Evolutionary conservation across 2,113 vertebrate genomes (phyloP), one percentile per base, ranked within the genome.

Genomic region (Nymphicus hollandicus): DNA sequence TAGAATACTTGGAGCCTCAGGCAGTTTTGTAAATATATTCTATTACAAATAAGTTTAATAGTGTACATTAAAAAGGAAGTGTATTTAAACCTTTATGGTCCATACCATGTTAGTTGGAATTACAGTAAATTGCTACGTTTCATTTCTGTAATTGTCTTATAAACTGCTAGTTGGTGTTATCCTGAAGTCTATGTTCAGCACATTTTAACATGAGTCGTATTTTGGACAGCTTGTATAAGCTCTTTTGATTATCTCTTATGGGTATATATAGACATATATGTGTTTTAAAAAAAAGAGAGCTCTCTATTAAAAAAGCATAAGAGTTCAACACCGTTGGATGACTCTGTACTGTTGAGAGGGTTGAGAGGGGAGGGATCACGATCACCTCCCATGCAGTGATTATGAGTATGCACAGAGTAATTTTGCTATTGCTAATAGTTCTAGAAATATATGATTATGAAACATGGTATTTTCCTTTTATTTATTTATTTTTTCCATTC

Each of bases 401-500:
- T 87, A 63, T 94, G 74, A 68, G 6, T 28, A 9, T 84, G 73
- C 70, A 91, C 63, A 66, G 71, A 96, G 88, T 95, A 72, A 80
- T 94, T 88, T 86, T 95, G 92, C 88, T 93, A 8, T 92, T 2
- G 3, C 79, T 97, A 84, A 94, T 76, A 63, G 33, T 83, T 97
- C 81, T 88, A 81, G 73, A 88, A 97, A 85, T 91, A 79, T 87
- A 65, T 86, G 78, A 96, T 97, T 95, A 86, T 95, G 82, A 95
- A 97, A 91, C 35, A 28, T 94, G 65, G 77, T 81, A 61, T 97
- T 93, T 84, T 93, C 89, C 64, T 94, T 96, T 96, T 92, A 81
- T 97, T 93, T 97, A 72, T 93, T 97, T 80, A 92, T 91, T 91
- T 92, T 95, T 97, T 96, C 97, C 77, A 80, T 98, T 81, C 97